Conservation (phyloP, 1,140 invertebrate genomes). For the Sipha flava region DNA sequence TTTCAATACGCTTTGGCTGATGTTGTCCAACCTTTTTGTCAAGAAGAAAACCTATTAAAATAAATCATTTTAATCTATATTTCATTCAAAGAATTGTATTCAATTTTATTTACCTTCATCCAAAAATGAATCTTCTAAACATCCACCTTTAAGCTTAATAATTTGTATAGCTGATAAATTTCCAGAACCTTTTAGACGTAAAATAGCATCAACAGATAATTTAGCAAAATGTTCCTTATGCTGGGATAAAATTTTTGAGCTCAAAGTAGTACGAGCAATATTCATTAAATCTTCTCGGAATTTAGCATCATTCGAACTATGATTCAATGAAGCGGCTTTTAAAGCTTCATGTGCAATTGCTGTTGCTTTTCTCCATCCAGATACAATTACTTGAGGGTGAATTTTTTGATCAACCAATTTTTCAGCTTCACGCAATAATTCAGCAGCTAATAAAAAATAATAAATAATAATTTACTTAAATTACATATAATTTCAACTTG, state of each 20-base stretch:
- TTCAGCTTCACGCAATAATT: slow-evolving; percentile 92
- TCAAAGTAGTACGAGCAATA: slow-evolving; percentile 94
- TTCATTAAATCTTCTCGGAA: slow-evolving; percentile 89
- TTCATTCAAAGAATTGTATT: not conserved
- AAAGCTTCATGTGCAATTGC: slow-evolving; percentile 76
- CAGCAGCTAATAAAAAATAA: slow-evolving; percentile 59
- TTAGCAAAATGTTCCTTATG: slow-evolving; percentile 96
- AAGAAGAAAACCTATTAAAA: slow-evolving; percentile 69
- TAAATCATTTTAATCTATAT: slow-evolving; percentile 11
- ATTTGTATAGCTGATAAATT: slow-evolving; percentile 95
- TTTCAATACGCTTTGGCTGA: slow-evolving; percentile 83
- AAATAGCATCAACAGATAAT: slow-evolving; percentile 88
- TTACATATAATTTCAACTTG: too few species aligned
- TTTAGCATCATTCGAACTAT: slow-evolving; percentile 62
- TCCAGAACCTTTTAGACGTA: slow-evolving; percentile 89
- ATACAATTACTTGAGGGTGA: slow-evolving; percentile 96
- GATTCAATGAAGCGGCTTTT: slow-evolving; percentile 64
- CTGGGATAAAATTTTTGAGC: slow-evolving; percentile 96
- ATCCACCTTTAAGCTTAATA: slow-evolving; percentile 91
- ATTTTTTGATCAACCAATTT: slow-evolving; percentile 87
- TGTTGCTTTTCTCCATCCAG: slow-evolving; percentile 85
- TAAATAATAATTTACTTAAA: not conserved
- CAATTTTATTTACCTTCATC: slow-evolving; percentile 65
- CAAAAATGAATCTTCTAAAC: slow-evolving; percentile 88
- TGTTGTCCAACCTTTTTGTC: slow-evolving; percentile 91